Conservation (phyloP, 2,888 invertebrate genomes). For the Malachius bipustulatus region DNA sequence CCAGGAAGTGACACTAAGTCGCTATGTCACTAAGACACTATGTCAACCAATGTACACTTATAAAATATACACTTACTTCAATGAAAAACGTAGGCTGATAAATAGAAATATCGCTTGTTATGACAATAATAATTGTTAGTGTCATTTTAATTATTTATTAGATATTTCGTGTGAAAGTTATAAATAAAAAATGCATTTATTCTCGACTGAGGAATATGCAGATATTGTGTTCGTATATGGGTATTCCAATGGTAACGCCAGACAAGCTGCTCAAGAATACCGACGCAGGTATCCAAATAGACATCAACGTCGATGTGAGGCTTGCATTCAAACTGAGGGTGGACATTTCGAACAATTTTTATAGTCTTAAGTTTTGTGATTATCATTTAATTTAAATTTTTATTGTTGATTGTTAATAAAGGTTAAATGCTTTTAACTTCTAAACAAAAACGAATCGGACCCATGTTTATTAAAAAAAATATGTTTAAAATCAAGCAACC, state of each 20-base stretch:
- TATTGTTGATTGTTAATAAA: no score
- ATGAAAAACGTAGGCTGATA: constrained; percentile 1
- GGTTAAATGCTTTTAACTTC: no score
- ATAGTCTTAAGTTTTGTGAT: no score
- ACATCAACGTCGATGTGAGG: constrained; percentile 9
- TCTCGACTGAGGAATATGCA: constrained; percentile 2
- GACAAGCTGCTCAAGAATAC: constrained; percentile 6
- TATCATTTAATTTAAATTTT: no score
- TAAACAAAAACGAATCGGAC: no score
- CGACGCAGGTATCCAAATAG: constrained; percentile 9
- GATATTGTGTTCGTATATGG: constrained; percentile 3
- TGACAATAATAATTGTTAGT: constrained; percentile 1
- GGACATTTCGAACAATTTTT: no score
- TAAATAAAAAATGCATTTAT: constrained; percentile 1
- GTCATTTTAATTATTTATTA: constrained; percentile 1
- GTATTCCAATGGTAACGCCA: constrained; percentile 2
- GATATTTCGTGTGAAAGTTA: constrained; percentile 3
- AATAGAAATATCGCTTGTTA: not conserved
- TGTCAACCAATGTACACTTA: constrained; percentile 1
- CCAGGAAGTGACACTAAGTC: constrained; percentile 2
- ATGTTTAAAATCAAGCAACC: no score
- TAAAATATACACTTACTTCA: constrained; percentile 2
- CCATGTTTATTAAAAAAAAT: no score
- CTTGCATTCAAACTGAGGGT: no score
- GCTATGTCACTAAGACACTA: no score